phyloP scores from a whole-genome alignment of 2,113 vertebrate species.

The Channa argus region DNA sequence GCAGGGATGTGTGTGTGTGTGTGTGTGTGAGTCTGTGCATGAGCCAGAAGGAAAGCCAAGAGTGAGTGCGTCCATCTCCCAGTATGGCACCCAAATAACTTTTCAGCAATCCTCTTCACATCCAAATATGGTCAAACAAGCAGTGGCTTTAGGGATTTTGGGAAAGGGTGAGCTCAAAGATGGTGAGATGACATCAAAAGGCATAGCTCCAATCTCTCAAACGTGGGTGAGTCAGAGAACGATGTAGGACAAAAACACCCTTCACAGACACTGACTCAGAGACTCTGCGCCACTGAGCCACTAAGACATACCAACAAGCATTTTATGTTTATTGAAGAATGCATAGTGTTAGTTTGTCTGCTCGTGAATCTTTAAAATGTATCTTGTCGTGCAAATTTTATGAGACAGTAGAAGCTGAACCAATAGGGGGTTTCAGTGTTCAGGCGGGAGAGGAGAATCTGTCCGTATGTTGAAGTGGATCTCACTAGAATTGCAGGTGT shows the following conservation, averaged over 20 bases:
- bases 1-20: constrained; percentile 28
- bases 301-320: constrained; percentile 45
- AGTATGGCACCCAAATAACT: constrained; percentile 55
- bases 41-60: background rate
- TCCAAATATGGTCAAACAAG: constrained; percentile 62
- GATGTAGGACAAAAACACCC: constrained; percentile 62
- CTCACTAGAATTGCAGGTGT: constrained; percentile 81
- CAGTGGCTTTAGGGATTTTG: constrained; percentile 51
- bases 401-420: constrained; percentile 26
- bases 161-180: constrained; percentile 50
- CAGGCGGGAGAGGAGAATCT: constrained; percentile 47
- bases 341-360: constrained; percentile 43
- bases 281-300: constrained; percentile 57
- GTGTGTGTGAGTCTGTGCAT: constrained; percentile 16
- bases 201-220: constrained; percentile 43
- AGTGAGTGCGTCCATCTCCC: constrained; percentile 38
- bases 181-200: constrained; percentile 67
- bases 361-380: constrained; percentile 38
- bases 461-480: constrained; percentile 75
- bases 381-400: constrained; percentile 61
- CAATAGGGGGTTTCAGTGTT: constrained; percentile 71
- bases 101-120: constrained; percentile 47
- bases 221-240: constrained; percentile 65
- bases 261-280: constrained; percentile 67
- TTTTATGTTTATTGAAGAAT: constrained; percentile 53